Base-by-base conservation (phyloP, 2,888 invertebrate genomes). In the Drosophila dives region DNA sequence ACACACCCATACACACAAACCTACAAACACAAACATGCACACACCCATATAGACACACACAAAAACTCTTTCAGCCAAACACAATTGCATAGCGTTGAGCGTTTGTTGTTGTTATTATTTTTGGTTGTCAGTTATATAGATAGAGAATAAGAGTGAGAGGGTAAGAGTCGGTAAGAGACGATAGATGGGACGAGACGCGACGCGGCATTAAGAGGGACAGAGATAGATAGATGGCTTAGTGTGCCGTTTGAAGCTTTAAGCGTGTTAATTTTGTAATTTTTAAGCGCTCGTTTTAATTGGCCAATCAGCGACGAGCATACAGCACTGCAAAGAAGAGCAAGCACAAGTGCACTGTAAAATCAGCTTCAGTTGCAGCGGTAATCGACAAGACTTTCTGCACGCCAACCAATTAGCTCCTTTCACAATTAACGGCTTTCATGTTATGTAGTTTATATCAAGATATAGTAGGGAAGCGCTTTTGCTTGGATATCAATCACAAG, bases 261-360 rank as follows among this genome's bases (percentile, higher is more conserved):
- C 83, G 82, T 67, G 83, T 79, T 79, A 82, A 82, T 82, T 79
- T 82, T 63, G 80, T 74, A 79, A 79, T 79, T 79, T 79, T 74
- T 79, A 74, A 79, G 83, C 83, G 80, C 69, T 64, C 70, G 64
- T 79, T 78, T 79, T 79, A 79, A 79, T 79, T 79, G 83, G 70
- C 70, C 78, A 79, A 79, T 82, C 83, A 82, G 65, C 64, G 56
- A 51, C 53, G 60, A 29, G 53, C 62, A 65, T 77, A 77, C 77
- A 81, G 29, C 78, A 66, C 53, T 72, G 73, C 38, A 61, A 76
- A 60, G 60, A 64, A 45, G 80, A 58, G n/a, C 56, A 60, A 78
- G 26, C 33, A 53, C 20, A n/a, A 51, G 12, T 32, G 3, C 50
- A 34, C 17, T 38, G 38, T 17, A 17, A 38, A 38, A 38, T 20